Evolutionary conservation across 1,140 invertebrate species (phyloP).

Genomic region (Drosophila nebulosa): DNA sequence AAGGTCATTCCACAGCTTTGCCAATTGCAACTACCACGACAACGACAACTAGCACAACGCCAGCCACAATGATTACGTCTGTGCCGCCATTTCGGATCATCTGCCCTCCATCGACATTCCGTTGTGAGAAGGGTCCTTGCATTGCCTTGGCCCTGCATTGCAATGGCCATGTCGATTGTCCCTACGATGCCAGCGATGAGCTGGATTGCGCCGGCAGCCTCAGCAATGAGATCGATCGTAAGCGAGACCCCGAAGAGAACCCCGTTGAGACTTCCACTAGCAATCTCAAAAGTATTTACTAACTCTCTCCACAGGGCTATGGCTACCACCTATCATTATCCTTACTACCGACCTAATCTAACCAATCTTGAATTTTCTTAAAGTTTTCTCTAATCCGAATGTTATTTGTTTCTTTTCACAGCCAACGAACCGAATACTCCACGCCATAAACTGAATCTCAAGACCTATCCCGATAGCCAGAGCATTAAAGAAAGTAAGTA

Average conservation of each 20-base stretch:
- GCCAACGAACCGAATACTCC: slow-evolving; percentile 7
- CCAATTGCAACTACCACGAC: not conserved
- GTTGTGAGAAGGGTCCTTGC: slow-evolving; percentile 87
- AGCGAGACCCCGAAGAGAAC: slow-evolving; percentile 46
- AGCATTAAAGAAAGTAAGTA: slow-evolving; percentile 91
- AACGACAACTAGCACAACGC: not conserved
- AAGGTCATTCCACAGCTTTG: slow-evolving; percentile 41
- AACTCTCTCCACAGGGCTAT: slow-evolving; percentile 13
- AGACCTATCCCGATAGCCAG: slow-evolving; percentile 88
- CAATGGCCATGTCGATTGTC: slow-evolving; percentile 85
- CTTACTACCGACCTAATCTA: not conserved
- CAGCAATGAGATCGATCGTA: slow-evolving; percentile 76
- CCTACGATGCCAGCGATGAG: slow-evolving; percentile 86
- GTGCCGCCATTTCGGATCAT: slow-evolving; percentile 40
- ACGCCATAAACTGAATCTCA: slow-evolving; percentile 82
- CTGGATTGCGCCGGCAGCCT: slow-evolving; percentile 82
- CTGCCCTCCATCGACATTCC: slow-evolving; percentile 81
- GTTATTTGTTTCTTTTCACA: not conserved
- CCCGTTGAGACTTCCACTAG: slow-evolving; percentile 7
- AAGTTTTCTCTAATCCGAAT: not conserved
- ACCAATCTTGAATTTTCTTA: not conserved
- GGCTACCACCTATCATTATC: slow-evolving; percentile 13
- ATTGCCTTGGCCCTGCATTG: slow-evolving; percentile 83
- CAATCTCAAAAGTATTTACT: slow-evolving; percentile 21
- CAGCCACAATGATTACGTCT: slow-evolving; percentile 7